Conservation (phyloP, 2,113 vertebrate genomes). For the Antigone vipio region DNA sequence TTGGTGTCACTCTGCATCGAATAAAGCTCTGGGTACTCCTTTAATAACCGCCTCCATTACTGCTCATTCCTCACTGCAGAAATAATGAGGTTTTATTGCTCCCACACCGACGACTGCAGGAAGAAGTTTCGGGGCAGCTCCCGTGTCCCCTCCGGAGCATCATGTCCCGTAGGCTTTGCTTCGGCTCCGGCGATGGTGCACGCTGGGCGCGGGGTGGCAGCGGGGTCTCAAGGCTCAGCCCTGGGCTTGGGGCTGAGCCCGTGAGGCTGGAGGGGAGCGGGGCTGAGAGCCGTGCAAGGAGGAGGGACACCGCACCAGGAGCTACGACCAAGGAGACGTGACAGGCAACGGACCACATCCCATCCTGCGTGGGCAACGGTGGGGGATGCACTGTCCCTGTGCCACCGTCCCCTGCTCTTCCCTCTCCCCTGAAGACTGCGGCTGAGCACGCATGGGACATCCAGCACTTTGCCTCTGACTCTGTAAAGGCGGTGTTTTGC, state of each 20-base stretch:
- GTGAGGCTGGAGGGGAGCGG: not conserved
- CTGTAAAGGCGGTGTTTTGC: not conserved
- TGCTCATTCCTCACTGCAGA: too few species aligned
- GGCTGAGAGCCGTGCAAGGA: fast-evolving
- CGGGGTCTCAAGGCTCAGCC: not conserved
- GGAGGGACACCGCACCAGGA: not conserved
- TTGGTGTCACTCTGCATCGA: not conserved
- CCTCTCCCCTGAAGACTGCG: fast-evolving
- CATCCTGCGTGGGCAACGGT: fast-evolving
- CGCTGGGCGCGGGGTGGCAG: fast-evolving
- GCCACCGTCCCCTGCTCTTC: not conserved
- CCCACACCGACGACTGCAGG: fast-evolving
- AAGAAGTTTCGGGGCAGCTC: not conserved
- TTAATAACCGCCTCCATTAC: fast-evolving
- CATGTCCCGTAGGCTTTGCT: fast-evolving
- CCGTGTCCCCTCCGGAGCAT: fast-evolving
- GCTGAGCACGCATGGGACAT: fast-evolving
- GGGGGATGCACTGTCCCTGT: too few species aligned
- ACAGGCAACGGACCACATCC: not conserved
- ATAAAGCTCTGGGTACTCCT: not conserved
- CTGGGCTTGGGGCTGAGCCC: not conserved
- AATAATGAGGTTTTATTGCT: not conserved
- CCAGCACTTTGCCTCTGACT: not conserved
- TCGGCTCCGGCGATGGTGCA: not conserved
- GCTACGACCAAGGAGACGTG: not conserved